These are phyloP conservation scores for Oreortyx pictus DNA, from an alignment of 2,797 vertebrate genomes.

Conservation along the genomic window DNA sequence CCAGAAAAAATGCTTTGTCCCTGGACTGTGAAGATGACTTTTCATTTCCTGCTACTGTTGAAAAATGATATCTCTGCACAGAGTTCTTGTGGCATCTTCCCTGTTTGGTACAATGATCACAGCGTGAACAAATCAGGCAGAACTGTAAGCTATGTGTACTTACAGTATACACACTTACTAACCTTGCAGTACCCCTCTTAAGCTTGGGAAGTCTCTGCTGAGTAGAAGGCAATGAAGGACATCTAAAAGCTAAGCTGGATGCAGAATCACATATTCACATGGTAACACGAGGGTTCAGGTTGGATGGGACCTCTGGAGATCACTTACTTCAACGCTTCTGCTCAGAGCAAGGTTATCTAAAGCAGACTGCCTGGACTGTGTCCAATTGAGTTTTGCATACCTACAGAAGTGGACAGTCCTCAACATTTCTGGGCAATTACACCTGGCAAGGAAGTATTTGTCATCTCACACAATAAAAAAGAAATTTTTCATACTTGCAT, in stretches of 20 bases:
- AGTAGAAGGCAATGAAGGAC: neutral
- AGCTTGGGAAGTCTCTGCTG: neutral
- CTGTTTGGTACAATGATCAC: neutral
- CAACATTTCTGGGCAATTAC: neutral
- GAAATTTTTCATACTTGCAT: neutral
- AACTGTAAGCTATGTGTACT: neutral
- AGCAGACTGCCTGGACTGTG: neutral
- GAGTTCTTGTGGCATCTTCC: neutral
- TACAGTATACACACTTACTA: neutral
- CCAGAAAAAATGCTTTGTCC: slow-evolving; percentile 36
- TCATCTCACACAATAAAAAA: neutral
- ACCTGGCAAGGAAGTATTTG: neutral
- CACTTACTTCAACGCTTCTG: neutral
- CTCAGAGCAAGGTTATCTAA: neutral
- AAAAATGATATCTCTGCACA: neutral
- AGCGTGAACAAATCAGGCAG: neutral
- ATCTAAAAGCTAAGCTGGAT: neutral
- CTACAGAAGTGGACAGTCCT: neutral
- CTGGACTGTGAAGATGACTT: neutral
- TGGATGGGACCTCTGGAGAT: neutral
- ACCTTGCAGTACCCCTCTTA: neutral
- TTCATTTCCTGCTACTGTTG: neutral
- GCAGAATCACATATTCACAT: neutral
- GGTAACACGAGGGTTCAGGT: neutral
- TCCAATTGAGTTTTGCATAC: neutral